Conservation (phyloP, 2,797 vertebrate species). For the Tenualosa ilisha region DNA sequence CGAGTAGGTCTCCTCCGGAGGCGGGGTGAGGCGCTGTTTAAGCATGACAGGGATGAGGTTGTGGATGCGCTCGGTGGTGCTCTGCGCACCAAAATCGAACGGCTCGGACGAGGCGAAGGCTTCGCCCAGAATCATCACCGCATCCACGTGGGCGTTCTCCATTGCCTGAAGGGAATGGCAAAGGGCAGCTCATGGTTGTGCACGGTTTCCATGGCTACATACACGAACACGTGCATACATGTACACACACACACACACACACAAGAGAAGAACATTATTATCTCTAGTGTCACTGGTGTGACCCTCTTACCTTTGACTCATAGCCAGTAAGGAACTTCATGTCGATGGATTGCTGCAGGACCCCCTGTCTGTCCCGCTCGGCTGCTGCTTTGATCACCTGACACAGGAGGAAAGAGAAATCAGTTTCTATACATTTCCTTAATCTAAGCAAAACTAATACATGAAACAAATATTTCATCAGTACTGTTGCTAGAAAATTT, state of each 20-base stretch:
- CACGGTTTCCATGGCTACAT: background rate
- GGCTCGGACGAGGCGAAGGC: constrained; percentile 83
- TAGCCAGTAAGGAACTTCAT: constrained; percentile 98
- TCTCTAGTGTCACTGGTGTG: background rate
- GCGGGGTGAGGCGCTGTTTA: constrained; percentile 91
- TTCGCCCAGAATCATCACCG: constrained; percentile 96
- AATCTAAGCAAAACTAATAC: background rate
- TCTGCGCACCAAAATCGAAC: constrained; percentile 89
- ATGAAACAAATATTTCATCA: background rate
- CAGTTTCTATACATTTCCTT: background rate
- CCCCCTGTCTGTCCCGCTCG: constrained; percentile 80
- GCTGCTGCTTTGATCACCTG: constrained; percentile 90
- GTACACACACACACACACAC: constrained; percentile 6
- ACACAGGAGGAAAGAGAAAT: background rate
- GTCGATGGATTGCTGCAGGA: constrained; percentile 87
- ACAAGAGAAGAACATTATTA: background rate
- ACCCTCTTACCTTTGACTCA: constrained; percentile 86
- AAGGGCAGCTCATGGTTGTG: background rate
- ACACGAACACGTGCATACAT: background rate
- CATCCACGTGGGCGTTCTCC: constrained; percentile 92
- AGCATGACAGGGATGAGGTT: constrained; percentile 94
- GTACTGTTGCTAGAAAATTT: no score
- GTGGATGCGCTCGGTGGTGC: constrained; percentile 94
- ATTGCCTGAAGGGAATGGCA: constrained; percentile 79
- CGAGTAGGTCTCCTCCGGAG: constrained; percentile 95